Base-by-base conservation (phyloP, 1,140 invertebrate genomes). In the Mizuhopecten yessoensis region DNA sequence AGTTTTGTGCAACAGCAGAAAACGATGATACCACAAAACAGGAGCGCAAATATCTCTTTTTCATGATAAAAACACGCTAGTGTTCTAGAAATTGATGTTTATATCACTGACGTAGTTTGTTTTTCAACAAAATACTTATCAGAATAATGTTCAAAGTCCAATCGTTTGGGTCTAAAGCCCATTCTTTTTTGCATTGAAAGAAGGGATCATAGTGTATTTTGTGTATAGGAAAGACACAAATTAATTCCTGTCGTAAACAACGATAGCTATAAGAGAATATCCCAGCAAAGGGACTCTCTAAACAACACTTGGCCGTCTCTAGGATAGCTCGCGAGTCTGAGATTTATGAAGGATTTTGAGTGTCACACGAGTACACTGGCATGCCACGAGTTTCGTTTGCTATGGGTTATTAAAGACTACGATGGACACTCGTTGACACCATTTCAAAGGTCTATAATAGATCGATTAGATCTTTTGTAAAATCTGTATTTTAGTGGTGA, bases 371-470 rank as follows among this genome's bases (percentile, higher is more conserved):
- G 11, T n/a, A 45, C 17, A 45, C 1, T 45, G n/a, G n/a, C n/a
- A n/a, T n/a, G n/a, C n/a, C n/a, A n/a, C n/a, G 9, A 45, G 9
- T 45, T 75, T 75, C 57, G 23, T 75, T 7, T 17, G 57, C n/a
- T 17, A 0, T 9, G 11, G 1, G 57, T 75, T 75, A 75, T 75
- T 75, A 29, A 29, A 29, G 20, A 75, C 57, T n/a, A 29, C n/a
- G n/a, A n/a, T n/a, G n/a, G n/a, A n/a, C n/a, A n/a, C 57, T 75
- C 17, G 57, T 75, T 57, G 57, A 75, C 57, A 75, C 57, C 57
- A 75, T 75, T 75, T 0, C 0, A 5, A 75, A 29, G n/a, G n/a
- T n/a, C n/a, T n/a, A 75, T 75, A 75, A 17, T 15, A 45, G 17
- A 45, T 17, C 23, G 57, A 75, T 75, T 75, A 29, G 0, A 75